Evolutionary conservation across 1,140 invertebrate genomes (phyloP).

Genomic region (Chionoecetes opilio): DNA sequence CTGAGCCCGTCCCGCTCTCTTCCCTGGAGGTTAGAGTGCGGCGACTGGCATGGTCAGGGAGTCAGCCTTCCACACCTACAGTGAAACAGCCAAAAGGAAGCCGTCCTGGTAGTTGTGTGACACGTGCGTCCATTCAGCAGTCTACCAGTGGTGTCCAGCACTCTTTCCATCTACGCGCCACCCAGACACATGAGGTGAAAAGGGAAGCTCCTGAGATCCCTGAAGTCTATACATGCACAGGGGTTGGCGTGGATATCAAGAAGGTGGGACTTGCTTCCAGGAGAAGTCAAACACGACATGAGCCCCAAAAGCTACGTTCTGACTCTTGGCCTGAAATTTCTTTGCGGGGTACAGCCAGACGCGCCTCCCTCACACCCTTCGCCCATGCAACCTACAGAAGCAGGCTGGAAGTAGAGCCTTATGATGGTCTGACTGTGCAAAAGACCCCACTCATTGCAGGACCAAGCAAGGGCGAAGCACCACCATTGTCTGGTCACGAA

Average conservation of each 20-base stretch:
- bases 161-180: too few species aligned
- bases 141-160: not conserved
- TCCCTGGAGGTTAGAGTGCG: not conserved
- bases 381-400: not conserved
- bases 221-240: not conserved
- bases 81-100: not conserved
- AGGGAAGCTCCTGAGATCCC: not conserved
- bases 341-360: not conserved
- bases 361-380: not conserved
- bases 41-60: not conserved
- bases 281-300: not conserved
- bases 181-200: not conserved
- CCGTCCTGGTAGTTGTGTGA: slow-evolving; percentile 47
- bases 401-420: slow-evolving; percentile 40
- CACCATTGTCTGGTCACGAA: not conserved
- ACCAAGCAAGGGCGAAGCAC: not conserved
- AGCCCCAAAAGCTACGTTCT: not conserved
- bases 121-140: not conserved
- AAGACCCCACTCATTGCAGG: not conserved
- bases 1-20: not conserved
- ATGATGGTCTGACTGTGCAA: slow-evolving; percentile 50
- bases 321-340: slow-evolving; percentile 49
- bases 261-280: not conserved
- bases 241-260: not conserved
- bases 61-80: not conserved